Evolutionary conservation across 2,113 vertebrate species (phyloP), one percentile per base, ranked within the genome.

Genomic region (Anseranas semipalmata): DNA sequence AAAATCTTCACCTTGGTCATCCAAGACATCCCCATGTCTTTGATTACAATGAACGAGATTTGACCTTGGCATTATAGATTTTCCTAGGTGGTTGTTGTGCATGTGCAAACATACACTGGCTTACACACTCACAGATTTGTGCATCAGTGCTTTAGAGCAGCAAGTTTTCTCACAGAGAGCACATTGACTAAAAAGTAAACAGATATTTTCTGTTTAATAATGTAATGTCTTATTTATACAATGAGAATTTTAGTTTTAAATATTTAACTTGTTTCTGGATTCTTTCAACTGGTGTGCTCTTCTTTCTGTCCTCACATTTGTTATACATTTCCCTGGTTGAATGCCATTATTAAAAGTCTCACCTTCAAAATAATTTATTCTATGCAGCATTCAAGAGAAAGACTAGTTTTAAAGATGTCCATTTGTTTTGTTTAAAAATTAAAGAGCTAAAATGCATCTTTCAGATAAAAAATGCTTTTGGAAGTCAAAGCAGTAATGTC

Each of bases 251-350:
- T 71, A 92, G n/a, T 92, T 96, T 96, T 90, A 96, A 96, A 97
- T 94, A 96, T 95, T 96, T 97, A 93, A 68, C 85, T 96, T 93
- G 30, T 85, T 95, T 84, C 88, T 96, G 84, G 71, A 55, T 95
- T 93, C 63, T 78, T 24, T 93, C 92, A 93, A 71, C n/a, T 60
- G 9, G 4, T 39, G 18, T 46, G 20, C 7, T 76, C 6, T 90
- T 85, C 82, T 63, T 91, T 74, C 56, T 78, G n/a, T 63, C 60
- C 7, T 65, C 33, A 50, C 19, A 62, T 80, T 94, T 93, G 68
- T 96, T 85, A 87, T 83, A 89, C 46, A 59, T 88, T 93, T 87
- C 37, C 53, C 20, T 87, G 33, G 30, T 56, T 74, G 46, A 78
- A 71, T 65, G 73, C 16, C 11, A 24, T 35, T 91, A 55, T 76